Base-by-base conservation (phyloP, 1,140 invertebrate genomes). In the Nasonia giraulti region DNA sequence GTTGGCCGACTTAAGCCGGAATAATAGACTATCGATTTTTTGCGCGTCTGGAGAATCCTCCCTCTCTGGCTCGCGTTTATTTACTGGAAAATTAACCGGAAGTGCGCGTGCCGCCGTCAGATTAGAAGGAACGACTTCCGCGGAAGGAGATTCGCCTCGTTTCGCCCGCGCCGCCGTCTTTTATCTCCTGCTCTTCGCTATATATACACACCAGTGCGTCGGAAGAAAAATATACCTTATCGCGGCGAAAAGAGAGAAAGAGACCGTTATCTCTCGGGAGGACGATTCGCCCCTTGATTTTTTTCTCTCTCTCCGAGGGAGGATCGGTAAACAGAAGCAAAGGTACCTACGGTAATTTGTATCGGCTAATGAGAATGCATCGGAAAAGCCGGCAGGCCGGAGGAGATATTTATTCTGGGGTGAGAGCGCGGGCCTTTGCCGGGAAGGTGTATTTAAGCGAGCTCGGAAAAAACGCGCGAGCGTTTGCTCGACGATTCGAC, bases 11-110 rank as follows among this genome's bases (percentile, higher is more conserved):
- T 90, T 91, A 90, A 90, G 87, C 87, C 87, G 83, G 86, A 89
- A 91, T 91, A 91, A 91, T 91, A 89, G 90, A 88, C 88, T 91
- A 91, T 91, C 90, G 90, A 91, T 91, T 91, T 75, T 20, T 76
- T 6, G 23, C 79, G 17, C 79, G 78, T 77, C 6, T 75, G 23
- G n/a, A 73, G 77, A 62, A 50, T 76, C 75, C n/a, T 82, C 77
- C 27, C 76, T 82, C 27, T 75, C 66, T 81, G 33, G 74, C 69
- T 44, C 71, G 83, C 87, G 87, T 90, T 90, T 91, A 90, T 90
- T 90, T 90, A 90, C 87, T 86, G 88, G 87, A 89, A 91, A 91
- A 91, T 91, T 90, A 90, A 91, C 87, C 82, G 86, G 79, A 79
- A 85, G 86, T 87, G 80, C 80, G 84, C 80, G 86, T 78, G 31